A percentile compares a stretch with the other conserved stretches of the same genome.
Conservation (phyloP, 2,888 invertebrate genomes). For the Julus scandinavius region DNA sequence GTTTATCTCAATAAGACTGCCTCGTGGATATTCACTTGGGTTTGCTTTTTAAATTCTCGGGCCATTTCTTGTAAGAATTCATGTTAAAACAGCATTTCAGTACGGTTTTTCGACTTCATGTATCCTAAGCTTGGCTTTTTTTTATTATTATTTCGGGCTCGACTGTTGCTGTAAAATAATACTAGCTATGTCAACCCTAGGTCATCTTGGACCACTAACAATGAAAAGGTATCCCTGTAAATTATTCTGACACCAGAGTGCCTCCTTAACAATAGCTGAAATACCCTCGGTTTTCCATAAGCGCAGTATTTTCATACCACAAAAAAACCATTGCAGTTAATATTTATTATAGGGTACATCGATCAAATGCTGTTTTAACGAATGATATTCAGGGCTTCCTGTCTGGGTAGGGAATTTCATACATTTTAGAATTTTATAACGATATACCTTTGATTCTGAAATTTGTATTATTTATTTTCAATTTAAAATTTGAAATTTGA, state of each 20-base stretch:
- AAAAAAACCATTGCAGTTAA: background rate
- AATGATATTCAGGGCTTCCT: conserved; percentile 3
- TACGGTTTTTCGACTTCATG: background rate
- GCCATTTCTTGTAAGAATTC: background rate
- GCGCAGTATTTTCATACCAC: conserved; percentile 6
- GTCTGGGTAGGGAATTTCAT: background rate
- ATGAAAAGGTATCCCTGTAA: conserved; percentile 43
- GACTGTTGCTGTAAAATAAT: conserved; percentile 14
- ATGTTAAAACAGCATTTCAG: conserved; percentile 42
- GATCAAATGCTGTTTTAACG: conserved; percentile 44
- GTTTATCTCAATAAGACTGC: background rate
- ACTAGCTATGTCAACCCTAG: background rate
- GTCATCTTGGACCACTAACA: conserved; percentile 38
- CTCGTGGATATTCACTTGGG: background rate
- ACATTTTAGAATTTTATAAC: no score
- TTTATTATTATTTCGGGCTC: background rate
- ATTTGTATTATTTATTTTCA: no score
- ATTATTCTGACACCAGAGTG: conserved; percentile 38
- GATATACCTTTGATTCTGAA: no score
- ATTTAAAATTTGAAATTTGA: no score
- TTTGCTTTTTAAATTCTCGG: background rate
- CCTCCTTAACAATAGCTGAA: conserved; percentile 43
- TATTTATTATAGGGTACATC: background rate
- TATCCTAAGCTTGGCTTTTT: background rate
- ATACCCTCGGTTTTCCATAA: background rate